These are phyloP conservation scores for Lophura nycthemera DNA, from an alignment of 2,113 vertebrate genomes.

Conservation along the genomic window DNA sequence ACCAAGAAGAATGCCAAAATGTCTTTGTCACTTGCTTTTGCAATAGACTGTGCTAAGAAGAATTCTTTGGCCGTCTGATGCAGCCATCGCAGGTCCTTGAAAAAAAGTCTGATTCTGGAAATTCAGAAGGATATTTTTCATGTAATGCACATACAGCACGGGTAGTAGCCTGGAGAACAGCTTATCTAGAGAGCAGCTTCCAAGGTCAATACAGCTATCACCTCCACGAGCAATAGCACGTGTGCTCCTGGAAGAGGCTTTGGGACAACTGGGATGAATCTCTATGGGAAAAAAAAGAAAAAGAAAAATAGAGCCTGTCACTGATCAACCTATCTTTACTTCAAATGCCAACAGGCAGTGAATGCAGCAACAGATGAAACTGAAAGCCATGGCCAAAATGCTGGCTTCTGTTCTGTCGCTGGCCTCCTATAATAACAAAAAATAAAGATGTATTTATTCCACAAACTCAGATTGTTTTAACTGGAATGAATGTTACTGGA, in stretches of 20 bases:
- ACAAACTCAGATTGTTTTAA: background rate
- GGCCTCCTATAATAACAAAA: background rate
- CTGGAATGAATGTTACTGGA: background rate
- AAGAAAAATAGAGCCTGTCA: background rate
- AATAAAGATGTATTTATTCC: background rate
- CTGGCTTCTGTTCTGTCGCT: background rate
- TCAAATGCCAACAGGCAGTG: background rate
- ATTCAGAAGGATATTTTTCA: background rate
- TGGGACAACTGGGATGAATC: background rate
- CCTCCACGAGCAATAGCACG: background rate
- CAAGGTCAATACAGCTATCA: rapidly evolving
- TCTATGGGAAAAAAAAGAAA: background rate
- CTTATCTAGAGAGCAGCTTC: background rate
- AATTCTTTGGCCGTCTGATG: background rate
- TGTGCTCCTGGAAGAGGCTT: background rate
- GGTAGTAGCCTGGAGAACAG: background rate
- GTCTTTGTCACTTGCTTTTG: background rate
- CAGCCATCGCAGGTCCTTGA: background rate
- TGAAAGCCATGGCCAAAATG: background rate
- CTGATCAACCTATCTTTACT: background rate
- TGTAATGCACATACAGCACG: background rate
- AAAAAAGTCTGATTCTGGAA: background rate
- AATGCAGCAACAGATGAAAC: background rate
- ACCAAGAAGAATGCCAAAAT: background rate
- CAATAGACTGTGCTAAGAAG: background rate